A percentile compares a stretch with the other conserved stretches of the same genome.
phyloP scores from a whole-genome alignment of 2,113 vertebrate species.

The Pygoscelis adeliae region DNA sequence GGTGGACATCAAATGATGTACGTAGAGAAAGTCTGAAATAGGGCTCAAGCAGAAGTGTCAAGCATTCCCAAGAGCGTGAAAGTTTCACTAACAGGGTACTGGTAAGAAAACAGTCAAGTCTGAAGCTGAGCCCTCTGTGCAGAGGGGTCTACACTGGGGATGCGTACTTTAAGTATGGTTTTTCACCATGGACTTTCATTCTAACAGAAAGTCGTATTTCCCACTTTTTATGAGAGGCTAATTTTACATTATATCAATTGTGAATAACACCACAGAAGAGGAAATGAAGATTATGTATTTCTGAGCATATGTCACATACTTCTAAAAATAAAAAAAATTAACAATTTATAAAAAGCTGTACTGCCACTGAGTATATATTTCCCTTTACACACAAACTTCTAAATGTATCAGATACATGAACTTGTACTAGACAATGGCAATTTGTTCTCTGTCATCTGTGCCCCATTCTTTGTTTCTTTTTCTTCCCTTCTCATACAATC shows the following conservation, averaged over 20 bases:
- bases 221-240: background rate
- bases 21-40: background rate
- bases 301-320: background rate
- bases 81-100: background rate
- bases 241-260: background rate
- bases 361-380: background rate
- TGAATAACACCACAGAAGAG: background rate
- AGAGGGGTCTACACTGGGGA: fast-evolving
- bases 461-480: background rate
- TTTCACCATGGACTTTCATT: background rate
- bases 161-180: fast-evolving
- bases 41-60: background rate
- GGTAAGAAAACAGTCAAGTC: background rate
- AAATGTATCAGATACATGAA: background rate
- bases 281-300: background rate
- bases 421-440: background rate
- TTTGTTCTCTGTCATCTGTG: background rate
- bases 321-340: background rate
- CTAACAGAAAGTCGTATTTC: background rate
- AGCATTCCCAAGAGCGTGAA: background rate
- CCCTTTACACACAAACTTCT: background rate
- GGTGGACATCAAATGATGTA: background rate
- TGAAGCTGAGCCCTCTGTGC: background rate
- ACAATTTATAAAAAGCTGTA: background rate
- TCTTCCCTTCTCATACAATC: background rate